phyloP scores from a whole-genome alignment of 2,888 invertebrate genomes.

The Sminthurinus aureus region DNA sequence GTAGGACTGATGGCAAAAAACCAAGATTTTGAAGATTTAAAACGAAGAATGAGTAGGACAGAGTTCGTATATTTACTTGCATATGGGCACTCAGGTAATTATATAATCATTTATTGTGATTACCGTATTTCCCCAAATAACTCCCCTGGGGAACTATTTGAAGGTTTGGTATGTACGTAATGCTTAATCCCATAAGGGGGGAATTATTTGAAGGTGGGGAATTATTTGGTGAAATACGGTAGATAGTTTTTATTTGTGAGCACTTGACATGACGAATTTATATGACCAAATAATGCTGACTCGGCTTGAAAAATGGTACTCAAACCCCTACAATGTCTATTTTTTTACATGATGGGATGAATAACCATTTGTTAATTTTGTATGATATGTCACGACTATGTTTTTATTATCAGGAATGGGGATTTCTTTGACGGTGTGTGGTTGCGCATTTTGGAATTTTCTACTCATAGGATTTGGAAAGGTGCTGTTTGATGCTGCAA shows the following conservation, averaged over 20 bases:
- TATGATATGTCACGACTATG: too few species aligned
- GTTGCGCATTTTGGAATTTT: constrained; percentile 32
- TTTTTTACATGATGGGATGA: background rate
- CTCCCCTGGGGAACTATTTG: too few species aligned
- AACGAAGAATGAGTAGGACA: constrained; percentile 29
- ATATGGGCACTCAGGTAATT: constrained; percentile 26
- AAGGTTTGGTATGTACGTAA: too few species aligned
- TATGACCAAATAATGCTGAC: background rate
- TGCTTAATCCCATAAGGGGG: too few species aligned
- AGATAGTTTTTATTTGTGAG: too few species aligned
- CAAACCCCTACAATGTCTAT: background rate
- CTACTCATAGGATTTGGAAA: constrained; percentile 35
- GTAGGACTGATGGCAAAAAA: constrained; percentile 38
- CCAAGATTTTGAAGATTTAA: constrained; percentile 35
- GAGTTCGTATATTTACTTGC: constrained; percentile 41
- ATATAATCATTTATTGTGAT: too few species aligned
- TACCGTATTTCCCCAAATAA: too few species aligned
- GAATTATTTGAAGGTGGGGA: too few species aligned
- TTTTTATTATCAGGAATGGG: background rate
- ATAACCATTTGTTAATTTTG: background rate
- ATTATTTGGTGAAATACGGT: too few species aligned
- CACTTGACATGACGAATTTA: too few species aligned
- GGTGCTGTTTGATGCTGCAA: constrained; percentile 33
- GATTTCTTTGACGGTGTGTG: constrained; percentile 33
- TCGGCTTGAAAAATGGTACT: background rate